A percentile compares a stretch with the other conserved stretches of the same genome.
These are phyloP conservation scores for Antigone vipio DNA, from an alignment of 2,113 vertebrate genomes.

Conservation along the genomic window DNA sequence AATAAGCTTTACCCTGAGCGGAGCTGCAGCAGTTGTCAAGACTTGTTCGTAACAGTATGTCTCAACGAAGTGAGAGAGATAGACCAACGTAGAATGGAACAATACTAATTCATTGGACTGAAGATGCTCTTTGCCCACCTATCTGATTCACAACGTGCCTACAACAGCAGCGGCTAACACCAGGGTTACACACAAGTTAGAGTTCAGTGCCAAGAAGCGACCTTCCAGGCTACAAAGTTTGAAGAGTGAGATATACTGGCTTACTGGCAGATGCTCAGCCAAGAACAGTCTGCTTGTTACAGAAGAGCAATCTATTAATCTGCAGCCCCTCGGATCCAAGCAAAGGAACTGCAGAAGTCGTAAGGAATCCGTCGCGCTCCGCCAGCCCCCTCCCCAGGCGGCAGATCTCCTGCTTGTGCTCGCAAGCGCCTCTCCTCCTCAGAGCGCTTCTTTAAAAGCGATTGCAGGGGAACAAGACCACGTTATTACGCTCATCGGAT, in stretches of 20 bases:
- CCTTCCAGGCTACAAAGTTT: not conserved
- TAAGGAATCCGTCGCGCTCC: not conserved
- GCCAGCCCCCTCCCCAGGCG: not conserved
- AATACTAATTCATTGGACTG: not conserved
- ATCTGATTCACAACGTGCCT: not conserved
- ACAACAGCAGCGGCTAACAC: not conserved
- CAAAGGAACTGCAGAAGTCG: not conserved
- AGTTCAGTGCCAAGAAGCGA: not conserved
- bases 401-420: rapidly evolving
- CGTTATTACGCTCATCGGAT: not conserved
- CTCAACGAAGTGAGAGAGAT: not conserved
- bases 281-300: not conserved
- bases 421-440: not conserved
- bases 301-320: not conserved
- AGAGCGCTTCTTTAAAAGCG: not conserved
- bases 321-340: not conserved
- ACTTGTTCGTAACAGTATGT: not conserved
- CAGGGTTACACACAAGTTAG: not conserved
- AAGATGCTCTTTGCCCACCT: not conserved
- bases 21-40: not conserved
- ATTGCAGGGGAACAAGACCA: not conserved
- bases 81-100: not conserved
- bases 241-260: not conserved
- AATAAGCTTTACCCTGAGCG: slow-evolving; percentile 1
- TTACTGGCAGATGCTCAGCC: not conserved